Base-by-base conservation (phyloP, 2,888 invertebrate species). In the Rhodophaea formosa region DNA sequence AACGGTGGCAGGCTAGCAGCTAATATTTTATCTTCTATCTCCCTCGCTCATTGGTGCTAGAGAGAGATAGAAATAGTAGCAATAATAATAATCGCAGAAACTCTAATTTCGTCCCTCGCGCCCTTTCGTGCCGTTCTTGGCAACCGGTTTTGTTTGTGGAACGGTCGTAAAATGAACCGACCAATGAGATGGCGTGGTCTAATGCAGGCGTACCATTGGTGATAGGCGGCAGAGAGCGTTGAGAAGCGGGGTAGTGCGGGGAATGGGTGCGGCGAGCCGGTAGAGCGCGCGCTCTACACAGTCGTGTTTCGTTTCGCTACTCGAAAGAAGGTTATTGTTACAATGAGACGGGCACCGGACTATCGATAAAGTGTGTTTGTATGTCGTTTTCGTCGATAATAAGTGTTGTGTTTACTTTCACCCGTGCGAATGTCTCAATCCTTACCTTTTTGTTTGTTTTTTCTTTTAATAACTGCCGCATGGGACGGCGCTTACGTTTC, bases 361-460 rank as follows among this genome's bases (percentile, higher is more conserved):
- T 88, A 77, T 89, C 89, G 89, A 88, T 90, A 89, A 88, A 89
- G 90, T 90, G 90, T 90, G 90, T 91, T 89, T 91, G 90, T 91
- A 89, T 89, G 90, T 87, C 89, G 90, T 89, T 88, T 88, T 88
- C 88, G 87, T 89, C 89, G 86, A 86, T 88, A 87, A 85, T 87
- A 86, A 89, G 90, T 90, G 90, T 88, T 88, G 90, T 90, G 90
- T 88, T 89, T 88, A 89, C 88, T 89, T 89, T 90, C 88, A 88
- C 87, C 85, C 80, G 90, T 89, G 89, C 90, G 89, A 90, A 91
- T 91, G 90, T 89, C 86, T 89, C 88, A 74, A 84, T 87, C 84
- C 86, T 85, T 86, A 86, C 83, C 80, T 86, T 87, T 86, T 85
- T 82, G 82, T 88, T 89, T 88, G 82, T 84, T 84, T 85, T 86